Percentiles rank a stretch among this genome's conserved stretches.
phyloP scores from a whole-genome alignment of 2,113 vertebrate genomes.

The Athene cunicularia region DNA sequence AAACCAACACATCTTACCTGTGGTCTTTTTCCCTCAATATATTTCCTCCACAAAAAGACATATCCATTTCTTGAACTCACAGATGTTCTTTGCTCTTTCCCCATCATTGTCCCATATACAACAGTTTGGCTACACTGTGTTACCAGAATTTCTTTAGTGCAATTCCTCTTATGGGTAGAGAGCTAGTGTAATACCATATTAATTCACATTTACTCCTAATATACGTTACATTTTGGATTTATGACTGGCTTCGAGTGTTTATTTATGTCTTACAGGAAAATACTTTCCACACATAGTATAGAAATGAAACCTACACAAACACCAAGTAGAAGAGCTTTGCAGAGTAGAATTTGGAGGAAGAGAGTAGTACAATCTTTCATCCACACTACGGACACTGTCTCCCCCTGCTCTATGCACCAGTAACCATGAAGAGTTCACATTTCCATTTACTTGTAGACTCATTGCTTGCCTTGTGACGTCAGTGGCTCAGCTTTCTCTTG shows the following conservation, averaged over 20 bases:
- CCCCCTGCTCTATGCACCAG: neutral
- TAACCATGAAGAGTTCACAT: neutral
- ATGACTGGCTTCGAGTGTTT: neutral
- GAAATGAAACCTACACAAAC: neutral
- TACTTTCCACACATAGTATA: neutral
- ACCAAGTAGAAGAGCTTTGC: neutral
- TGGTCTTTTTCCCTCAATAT: neutral
- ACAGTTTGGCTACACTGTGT: neutral
- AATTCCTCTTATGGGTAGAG: neutral
- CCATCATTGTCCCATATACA: neutral
- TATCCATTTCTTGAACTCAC: neutral
- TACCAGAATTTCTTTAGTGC: neutral
- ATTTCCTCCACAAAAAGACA: neutral
- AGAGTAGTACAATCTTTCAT: neutral
- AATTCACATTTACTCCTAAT: neutral
- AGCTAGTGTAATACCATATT: fast-evolving
- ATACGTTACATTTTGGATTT: neutral
- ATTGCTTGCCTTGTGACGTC: neutral
- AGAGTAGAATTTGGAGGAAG: neutral
- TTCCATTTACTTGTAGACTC: neutral
- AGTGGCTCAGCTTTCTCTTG: neutral
- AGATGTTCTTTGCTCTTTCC: neutral
- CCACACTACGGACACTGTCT: fast-evolving
- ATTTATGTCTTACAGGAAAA: neutral
- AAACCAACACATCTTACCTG: neutral